Base-by-base conservation (phyloP, 1,140 invertebrate species). In the Scaptomyza pallida region DNA sequence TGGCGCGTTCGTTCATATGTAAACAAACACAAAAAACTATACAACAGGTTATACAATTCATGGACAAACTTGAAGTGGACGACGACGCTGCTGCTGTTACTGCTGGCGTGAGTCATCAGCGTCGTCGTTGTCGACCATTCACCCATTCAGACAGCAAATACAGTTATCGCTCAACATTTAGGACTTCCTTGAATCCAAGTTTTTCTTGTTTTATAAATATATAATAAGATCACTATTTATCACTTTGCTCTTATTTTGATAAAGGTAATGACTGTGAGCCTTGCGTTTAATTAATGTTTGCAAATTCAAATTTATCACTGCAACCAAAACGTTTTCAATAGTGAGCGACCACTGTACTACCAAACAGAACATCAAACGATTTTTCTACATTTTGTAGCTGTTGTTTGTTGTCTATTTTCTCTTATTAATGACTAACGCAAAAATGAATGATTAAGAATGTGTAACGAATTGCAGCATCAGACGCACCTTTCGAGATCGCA, bases 401-500 rank as follows among this genome's bases (percentile, higher is more conserved):
- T 23, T 33, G 6, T 41, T 13, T 21, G 56, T 48, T 30, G 51
- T 50, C 44, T 62, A 51, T 59, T 17, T 5, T 2, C 33, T 55
- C 17, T 65, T 30, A 17, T n/a, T 17, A 62, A 48, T 73, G 71
- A 70, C 72, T 63, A 63, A 70, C 41, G 17, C 50, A 30, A 44
- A 60, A 40, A 47, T 59, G 30, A 10, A 33, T 73, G 47, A 15
- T 10, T 16, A 44, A 19, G 68, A 60, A 62, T 59, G 41, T 41
- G 21, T 33, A 23, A 41, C 43, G 35, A 44, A 57, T 45, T 16
- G 17, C 13, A 68, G 15, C n/a, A 68, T 17, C 19, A 17, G 50
- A 91, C 93, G 92, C 93, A 96, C 96, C 95, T 95, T 91, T 94
- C 93, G 89, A 95, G 93, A 90, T 95, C 93, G 92, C 96, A 97